Base-by-base conservation (phyloP, 2,888 invertebrate species). In the Drosophila recens region DNA sequence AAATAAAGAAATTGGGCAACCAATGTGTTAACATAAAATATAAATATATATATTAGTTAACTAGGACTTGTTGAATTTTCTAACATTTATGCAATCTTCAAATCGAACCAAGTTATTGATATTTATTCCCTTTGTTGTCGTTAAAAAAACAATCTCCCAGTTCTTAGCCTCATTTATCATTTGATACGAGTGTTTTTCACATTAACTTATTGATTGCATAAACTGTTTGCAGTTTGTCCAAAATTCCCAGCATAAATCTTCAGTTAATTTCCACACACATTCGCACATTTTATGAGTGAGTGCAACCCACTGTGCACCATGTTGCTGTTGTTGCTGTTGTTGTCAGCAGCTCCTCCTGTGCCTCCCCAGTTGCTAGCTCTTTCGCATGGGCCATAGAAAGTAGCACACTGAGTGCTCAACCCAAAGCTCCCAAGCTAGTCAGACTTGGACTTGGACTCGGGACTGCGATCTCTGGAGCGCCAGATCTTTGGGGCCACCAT, bases 401-500 rank as follows among this genome's bases (percentile, higher is more conserved):
- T 84, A 71, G 84, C 88, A 71, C 83, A 79, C 64, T 13, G 45
- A 20, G 53, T 43, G 36, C 34, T 27, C 27, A 33, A 36, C 49
- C 33, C 11, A 30, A 30, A n/a, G 9, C 51, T 4, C 20, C 38
- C 27, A 15, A 56, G 46, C 64, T 75, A 63, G 34, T 54, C 43
- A n/a, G 23, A 36, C 30, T 54, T 20, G 8, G 33, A 48, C 17
- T 42, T 8, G 17, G 38, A 48, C 27, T 46, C 9, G 17, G 59
- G 42, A 17, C 17, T 48, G 62, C 43, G 43, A 61, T 52, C 48
- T 61, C 42, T 67, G 67, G 62, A 58, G 64, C 76, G 49, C 65
- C 62, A 67, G 57, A 67, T 58, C 72, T 64, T 76, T 58, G 79
- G 81, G 88, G 85, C 89, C 90, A 90, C 89, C 91, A 86, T 89